These are phyloP conservation scores for Trichechus manatus DNA, from an alignment of 2,113 vertebrate species.

Conservation along the genomic window DNA sequence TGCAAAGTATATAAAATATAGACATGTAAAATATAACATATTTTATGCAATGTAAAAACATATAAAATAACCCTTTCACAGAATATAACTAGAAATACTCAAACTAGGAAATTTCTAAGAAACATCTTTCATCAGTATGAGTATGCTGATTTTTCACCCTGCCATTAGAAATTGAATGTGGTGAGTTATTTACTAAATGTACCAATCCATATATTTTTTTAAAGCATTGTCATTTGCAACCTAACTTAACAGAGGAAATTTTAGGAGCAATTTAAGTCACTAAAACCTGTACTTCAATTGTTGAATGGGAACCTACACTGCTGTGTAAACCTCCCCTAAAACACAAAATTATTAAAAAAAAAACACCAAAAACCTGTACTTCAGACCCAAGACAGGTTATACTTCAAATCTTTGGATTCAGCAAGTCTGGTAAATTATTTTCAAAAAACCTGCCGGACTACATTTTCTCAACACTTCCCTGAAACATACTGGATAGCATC, in stretches of 20 bases:
- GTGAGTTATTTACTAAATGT: constrained; percentile 11
- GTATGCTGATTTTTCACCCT: background rate
- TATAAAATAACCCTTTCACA: background rate
- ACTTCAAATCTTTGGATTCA: constrained; percentile 2
- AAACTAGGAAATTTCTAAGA: constrained; percentile 3
- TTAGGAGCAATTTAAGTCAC: background rate
- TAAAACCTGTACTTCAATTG: background rate
- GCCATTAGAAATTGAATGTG: background rate
- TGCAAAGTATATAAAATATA: background rate
- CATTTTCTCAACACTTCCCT: background rate
- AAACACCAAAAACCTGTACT: background rate
- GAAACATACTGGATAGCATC: constrained; percentile 14
- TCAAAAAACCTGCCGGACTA: constrained; percentile 28
- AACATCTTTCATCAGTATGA: background rate
- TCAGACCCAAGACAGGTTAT: background rate
- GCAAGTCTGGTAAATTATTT: constrained; percentile 69
- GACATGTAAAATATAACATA: background rate
- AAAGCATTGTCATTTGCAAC: constrained; percentile 9
- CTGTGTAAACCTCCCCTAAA: background rate
- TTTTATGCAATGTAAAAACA: constrained; percentile 22
- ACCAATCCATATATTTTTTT: background rate
- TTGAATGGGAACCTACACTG: background rate
- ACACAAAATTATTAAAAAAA: background rate
- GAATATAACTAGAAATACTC: background rate
- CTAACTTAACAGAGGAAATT: background rate